Evolutionary conservation across 2,113 vertebrate genomes (phyloP).

Genomic region (Megaceryle torquata): DNA sequence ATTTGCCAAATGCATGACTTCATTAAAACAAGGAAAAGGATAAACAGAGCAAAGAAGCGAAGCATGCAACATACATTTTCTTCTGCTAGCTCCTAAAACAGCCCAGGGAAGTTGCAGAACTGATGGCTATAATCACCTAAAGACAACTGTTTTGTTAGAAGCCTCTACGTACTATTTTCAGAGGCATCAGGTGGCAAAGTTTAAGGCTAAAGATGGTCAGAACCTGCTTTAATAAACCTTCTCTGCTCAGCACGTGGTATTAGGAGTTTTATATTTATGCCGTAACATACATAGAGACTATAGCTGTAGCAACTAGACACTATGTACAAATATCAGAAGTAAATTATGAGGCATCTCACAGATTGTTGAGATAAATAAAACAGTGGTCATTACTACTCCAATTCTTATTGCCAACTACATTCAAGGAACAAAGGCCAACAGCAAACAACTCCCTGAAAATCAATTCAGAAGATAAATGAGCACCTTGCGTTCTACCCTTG

Average conservation of each 20-base stretch:
- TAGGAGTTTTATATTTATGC: background rate
- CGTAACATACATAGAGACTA: conserved; percentile 35
- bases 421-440: background rate
- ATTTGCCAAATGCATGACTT: background rate
- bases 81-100: background rate
- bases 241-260: background rate
- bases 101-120: background rate
- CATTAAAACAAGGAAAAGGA: background rate
- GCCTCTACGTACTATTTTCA: conserved; percentile 46
- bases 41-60: background rate
- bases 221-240: conserved; percentile 30
- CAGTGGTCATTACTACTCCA: background rate
- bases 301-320: conserved; percentile 51
- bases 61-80: background rate
- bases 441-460: background rate
- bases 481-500: background rate
- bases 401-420: background rate
- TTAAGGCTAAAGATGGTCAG: conserved; percentile 61
- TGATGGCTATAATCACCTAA: conserved; percentile 16
- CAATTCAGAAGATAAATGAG: background rate
- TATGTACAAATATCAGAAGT: conserved; percentile 39
- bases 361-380: background rate
- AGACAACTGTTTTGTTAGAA: conserved; percentile 36
- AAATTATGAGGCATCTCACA: background rate
- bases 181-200: conserved; percentile 34